Percentiles rank a stretch among this genome's conserved stretches.
Conservation (phyloP, 2,797 vertebrate species). For the Enteromius afrohamiltoni region DNA sequence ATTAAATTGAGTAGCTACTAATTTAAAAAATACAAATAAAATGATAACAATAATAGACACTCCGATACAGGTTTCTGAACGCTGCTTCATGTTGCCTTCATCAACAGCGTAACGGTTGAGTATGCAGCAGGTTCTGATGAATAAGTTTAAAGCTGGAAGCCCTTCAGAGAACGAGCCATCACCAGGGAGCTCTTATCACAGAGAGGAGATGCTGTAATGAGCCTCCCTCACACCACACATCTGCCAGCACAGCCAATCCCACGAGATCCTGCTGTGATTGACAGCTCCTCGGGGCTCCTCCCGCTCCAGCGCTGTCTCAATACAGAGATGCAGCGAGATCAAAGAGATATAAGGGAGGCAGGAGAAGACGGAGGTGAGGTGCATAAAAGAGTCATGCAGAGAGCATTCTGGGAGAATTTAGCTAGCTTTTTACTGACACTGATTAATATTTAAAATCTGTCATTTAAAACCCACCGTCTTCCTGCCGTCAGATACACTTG, state of each 20-base stretch:
- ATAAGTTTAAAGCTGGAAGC: constrained; percentile 11
- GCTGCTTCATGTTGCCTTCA: not conserved
- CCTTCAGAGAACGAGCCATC: constrained; percentile 23
- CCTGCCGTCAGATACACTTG: not conserved
- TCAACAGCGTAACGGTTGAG: constrained; percentile 26
- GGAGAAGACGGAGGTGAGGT: not conserved
- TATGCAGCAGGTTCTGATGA: not conserved
- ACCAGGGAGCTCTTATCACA: constrained; percentile 67
- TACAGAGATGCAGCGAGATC: constrained; percentile 26
- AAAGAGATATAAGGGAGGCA: not conserved
- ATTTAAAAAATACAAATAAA: too few species aligned
- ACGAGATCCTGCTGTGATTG: constrained; percentile 73
- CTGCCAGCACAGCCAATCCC: constrained; percentile 77
- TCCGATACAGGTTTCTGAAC: not conserved
- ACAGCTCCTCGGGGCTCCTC: constrained; percentile 73
- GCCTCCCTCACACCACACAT: constrained; percentile 75
- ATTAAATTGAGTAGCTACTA: too few species aligned
- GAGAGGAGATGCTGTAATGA: constrained; percentile 80
- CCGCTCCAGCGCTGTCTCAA: constrained; percentile 48
- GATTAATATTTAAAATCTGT: constrained; percentile 15
- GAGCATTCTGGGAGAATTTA: constrained; percentile 29
- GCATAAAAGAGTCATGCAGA: not conserved
- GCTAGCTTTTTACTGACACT: not conserved
- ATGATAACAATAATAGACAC: too few species aligned
- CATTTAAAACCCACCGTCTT: constrained; percentile 1